Evolutionary conservation across 1,140 invertebrate genomes (phyloP), one percentile per base, ranked within the genome.

Genomic region (Archegozetes longisetosus): DNA sequence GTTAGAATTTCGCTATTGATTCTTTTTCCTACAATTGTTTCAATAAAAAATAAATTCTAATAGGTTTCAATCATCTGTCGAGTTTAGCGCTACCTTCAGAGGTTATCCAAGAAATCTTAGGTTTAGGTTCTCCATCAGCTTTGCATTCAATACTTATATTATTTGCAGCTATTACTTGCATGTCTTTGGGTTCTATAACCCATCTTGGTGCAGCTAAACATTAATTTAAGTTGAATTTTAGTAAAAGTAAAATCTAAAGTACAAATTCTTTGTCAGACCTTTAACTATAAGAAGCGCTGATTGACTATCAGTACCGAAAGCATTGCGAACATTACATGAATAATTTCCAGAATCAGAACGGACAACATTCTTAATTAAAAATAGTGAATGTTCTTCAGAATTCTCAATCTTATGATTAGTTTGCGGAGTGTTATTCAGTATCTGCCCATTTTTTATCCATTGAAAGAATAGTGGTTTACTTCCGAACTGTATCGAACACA

Each of bases 81-180:
- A n/a, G n/a, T n/a, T n/a, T n/a, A n/a, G n/a, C n/a, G 57, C 2
- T 24, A 47, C 58, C 58, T 3, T 27, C 53, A 4, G 28, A 23
- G n/a, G 29, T 73, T 40, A 68, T 70, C 90, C 90, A 95, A 2
- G 82, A 84, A 14, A 92, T 83, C 1, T 75, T 79, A 0, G 90
- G 89, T 52, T 82, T 81, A 0, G 90, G 89, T 67, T 89, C 88
- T 1, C 89, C 90, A 59, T 85, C 82, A 0, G 88, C 88, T 70
- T 86, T 83, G 67, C 91, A 95, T 68, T 91, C 82, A 1, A 94
- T 71, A 2, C 80, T 80, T 17, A 89, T 79, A 64, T 84, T 82
- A 68, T 88, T 81, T 1, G 85, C 84, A 12, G 88, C 81, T 2
- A 87, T 83, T 4, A 88, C 86, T 64, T 82, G 87, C 4, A 84